Conservation (phyloP, 2,113 vertebrate species). For the Eidolon helvum region DNA sequence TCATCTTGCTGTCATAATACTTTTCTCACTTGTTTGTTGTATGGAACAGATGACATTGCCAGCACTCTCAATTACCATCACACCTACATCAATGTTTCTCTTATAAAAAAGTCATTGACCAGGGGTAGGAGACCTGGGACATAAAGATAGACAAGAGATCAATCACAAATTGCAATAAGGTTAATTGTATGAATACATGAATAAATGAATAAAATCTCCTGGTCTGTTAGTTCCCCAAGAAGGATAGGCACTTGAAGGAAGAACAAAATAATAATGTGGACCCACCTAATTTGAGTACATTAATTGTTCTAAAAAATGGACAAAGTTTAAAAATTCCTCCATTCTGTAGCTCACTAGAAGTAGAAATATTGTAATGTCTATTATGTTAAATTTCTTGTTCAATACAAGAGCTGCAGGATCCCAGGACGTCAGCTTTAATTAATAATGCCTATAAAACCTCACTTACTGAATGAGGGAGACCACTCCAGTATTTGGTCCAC, state of each 20-base stretch:
- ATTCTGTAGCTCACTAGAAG: background rate
- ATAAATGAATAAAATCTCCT: background rate
- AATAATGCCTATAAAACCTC: background rate
- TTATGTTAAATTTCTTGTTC: background rate
- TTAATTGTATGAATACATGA: background rate
- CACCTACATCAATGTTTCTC: constrained; percentile 95
- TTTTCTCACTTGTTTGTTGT: constrained; percentile 99
- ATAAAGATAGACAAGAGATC: background rate
- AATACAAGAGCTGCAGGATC: background rate
- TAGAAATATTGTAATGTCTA: background rate
- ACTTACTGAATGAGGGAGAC: background rate
- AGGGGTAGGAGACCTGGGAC: constrained; percentile 94
- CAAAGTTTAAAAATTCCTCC: background rate
- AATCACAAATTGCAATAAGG: background rate
- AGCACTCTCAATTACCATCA: constrained; percentile 99
- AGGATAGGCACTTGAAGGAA: background rate
- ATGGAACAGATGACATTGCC: constrained; percentile 98
- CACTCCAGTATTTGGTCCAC: background rate
- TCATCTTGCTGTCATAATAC: constrained; percentile 97
- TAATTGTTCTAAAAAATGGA: background rate
- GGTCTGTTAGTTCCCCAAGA: background rate
- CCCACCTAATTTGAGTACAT: background rate
- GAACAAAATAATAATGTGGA: background rate
- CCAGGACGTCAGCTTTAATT: background rate
- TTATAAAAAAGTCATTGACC: constrained; percentile 98